Base-by-base conservation (phyloP, 1,140 invertebrate species). In the Cyclina sinensis region DNA sequence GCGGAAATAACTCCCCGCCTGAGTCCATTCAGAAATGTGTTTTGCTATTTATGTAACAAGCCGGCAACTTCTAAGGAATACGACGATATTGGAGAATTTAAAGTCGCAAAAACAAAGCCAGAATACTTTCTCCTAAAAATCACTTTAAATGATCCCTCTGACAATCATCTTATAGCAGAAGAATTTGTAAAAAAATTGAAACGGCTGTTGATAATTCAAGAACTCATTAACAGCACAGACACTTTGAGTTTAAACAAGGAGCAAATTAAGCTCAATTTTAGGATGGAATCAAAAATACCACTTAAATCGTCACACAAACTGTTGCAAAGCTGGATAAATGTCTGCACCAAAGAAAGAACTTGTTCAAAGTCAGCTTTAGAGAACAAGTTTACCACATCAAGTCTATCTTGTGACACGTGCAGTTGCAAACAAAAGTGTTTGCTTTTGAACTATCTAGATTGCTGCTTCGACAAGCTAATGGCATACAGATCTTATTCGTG, bases 21-120 rank as follows among this genome's bases (percentile, higher is more conserved):
- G 12, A 30, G 18, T 30, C 81, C 81, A 7, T 83, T 30, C 46
- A 83, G 37, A 51, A 83, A 83, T 54, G 65, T 27, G 0, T 83
- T 48, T n/a, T 83, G 81, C 27, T 54, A 11, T 27, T 5, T 32
- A 30, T 83, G 81, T 27, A 43, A 68, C 27, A n/a, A 43, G 7
- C n/a, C n/a, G 27, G 7, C 27, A 27, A 27, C 21, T 1, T 7
- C 7, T 5, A 4, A 27, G 24, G 9, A n/a, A 7, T 62, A 27
- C 14, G 4, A 1, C 5, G 24, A 27, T 24, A 62, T 62, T 4
- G 57, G 57, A 4, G 27, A 62, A 24, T 62, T 62, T 62, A 14
- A 62, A 24, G 27, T 62, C 18, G 1, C 27, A 27, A 27, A 27
- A 21, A 27, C 14, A 27, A 1, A 7, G 24, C 18, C 21, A 1